A percentile compares a stretch with the other conserved stretches of the same genome.
These are phyloP conservation scores for Neodontobutis hainanensis DNA, from an alignment of 2,113 vertebrate genomes.

Conservation along the genomic window DNA sequence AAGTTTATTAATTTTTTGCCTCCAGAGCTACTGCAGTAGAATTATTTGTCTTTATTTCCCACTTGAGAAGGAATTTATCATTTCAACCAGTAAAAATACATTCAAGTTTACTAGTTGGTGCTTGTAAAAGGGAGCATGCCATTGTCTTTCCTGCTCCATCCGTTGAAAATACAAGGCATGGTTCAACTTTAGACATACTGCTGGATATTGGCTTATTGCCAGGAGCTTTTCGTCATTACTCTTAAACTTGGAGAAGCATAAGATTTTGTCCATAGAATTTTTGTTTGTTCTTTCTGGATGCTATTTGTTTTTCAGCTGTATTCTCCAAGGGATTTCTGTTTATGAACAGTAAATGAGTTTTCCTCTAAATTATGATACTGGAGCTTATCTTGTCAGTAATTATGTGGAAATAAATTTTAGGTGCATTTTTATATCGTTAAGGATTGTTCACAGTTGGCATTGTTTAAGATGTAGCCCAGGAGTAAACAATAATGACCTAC, in stretches of 20 bases:
- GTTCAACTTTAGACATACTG: conserved; percentile 4
- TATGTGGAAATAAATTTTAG: conserved; percentile 42
- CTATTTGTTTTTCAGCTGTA: conserved; percentile 72
- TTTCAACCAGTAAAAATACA: too few relatives aligned
- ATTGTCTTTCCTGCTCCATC: conserved; percentile 10
- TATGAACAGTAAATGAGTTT: conserved; percentile 51
- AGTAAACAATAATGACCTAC: too few relatives aligned
- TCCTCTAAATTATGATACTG: conserved; percentile 42
- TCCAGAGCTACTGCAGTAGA: too few relatives aligned
- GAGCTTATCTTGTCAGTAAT: conserved; percentile 38
- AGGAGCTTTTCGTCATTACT: conserved; percentile 40
- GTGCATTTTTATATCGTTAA: background rate
- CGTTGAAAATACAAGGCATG: conserved; percentile 21
- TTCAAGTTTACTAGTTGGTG: background rate
- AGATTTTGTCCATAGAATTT: conserved; percentile 6
- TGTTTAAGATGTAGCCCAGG: conserved; percentile 6
- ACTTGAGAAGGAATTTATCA: too few relatives aligned
- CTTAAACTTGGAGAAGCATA: conserved; percentile 35
- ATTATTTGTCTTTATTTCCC: too few relatives aligned
- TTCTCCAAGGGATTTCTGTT: conserved; percentile 52
- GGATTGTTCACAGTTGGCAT: conserved; percentile 11
- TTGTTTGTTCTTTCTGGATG: conserved; percentile 28
- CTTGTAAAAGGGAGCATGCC: conserved; percentile 12
- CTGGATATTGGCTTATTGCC: conserved; percentile 32
- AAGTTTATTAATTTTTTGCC: too few relatives aligned